Percentiles rank a stretch among this genome's conserved stretches.
phyloP scores from a whole-genome alignment of 2,888 invertebrate genomes.

The Lypha dubia region DNA sequence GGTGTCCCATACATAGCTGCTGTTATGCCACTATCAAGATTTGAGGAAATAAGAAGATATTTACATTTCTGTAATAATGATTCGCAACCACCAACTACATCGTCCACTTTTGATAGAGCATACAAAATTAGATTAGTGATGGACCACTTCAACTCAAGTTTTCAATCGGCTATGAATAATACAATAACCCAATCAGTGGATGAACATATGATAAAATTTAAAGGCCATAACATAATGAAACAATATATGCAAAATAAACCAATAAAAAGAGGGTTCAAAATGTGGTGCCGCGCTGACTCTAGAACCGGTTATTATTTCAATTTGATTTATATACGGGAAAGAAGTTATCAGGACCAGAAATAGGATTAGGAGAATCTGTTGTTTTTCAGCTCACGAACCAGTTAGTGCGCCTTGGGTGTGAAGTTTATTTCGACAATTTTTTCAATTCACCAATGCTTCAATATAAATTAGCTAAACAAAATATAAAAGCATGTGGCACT shows the following conservation, averaged over 20 bases:
- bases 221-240: constrained; percentile 25
- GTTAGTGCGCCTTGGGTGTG: constrained; percentile 18
- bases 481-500: constrained; percentile 54
- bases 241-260: constrained; percentile 36
- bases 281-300: constrained; percentile 19
- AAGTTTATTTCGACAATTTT: constrained; percentile 20
- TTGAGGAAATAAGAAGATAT: constrained; percentile 36
- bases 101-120: neutral
- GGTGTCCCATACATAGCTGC: constrained; percentile 13
- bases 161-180: too few relatives aligned
- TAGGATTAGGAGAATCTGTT: constrained; percentile 41
- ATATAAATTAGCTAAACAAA: constrained; percentile 8
- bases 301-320: constrained; percentile 28
- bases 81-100: constrained; percentile 21
- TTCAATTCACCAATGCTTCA: constrained; percentile 21
- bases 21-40: constrained; percentile 27
- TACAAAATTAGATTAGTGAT: constrained; percentile 8
- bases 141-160: too few relatives aligned
- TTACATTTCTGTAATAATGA: constrained; percentile 43
- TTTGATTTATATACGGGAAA: constrained; percentile 15
- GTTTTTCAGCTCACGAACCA: constrained; percentile 31
- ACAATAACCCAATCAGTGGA: constrained; percentile 13
- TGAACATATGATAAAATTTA: constrained; percentile 9
- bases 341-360: constrained; percentile 19
- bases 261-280: constrained; percentile 29